A percentile compares a stretch with the other conserved stretches of the same genome.
phyloP scores from a whole-genome alignment of 1,140 invertebrate species.

The Drosophila elegans region DNA sequence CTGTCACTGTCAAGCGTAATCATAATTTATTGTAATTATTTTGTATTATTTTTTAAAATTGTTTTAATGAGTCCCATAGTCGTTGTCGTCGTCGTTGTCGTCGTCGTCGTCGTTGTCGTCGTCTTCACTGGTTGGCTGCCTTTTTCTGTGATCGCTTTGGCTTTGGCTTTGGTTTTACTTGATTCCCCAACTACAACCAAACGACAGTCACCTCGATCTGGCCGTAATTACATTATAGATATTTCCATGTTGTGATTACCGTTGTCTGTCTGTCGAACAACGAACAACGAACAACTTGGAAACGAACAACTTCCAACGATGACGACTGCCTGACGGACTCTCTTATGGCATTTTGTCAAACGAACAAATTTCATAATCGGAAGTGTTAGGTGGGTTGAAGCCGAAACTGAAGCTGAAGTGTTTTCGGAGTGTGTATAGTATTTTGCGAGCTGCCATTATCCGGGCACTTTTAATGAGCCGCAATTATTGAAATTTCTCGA shows the following conservation, averaged over 20 bases:
- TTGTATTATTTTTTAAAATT: conserved; percentile 84
- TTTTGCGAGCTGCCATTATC: conserved; percentile 50
- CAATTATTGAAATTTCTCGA: conserved; percentile 82
- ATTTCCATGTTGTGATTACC: conserved; percentile 58
- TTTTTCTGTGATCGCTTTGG: conserved; percentile 56
- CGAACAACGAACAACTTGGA: conserved; percentile 1
- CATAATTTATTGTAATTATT: conserved; percentile 84
- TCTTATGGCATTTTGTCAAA: conserved; percentile 67
- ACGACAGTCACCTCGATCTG: conserved; percentile 68
- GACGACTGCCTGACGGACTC: not conserved
- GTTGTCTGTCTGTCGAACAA: conserved; percentile 11
- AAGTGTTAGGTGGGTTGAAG: conserved; percentile 60
- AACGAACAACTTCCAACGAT: conserved; percentile 13
- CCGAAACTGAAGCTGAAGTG: not conserved
- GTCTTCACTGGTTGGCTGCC: conserved; percentile 17
- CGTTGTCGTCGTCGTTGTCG: conserved; percentile 30
- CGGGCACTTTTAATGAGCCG: conserved; percentile 70
- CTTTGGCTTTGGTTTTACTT: conserved; percentile 56
- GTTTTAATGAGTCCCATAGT: conserved; percentile 75
- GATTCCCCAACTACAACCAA: conserved; percentile 44
- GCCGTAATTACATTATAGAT: conserved; percentile 80
- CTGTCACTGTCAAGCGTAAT: conserved; percentile 82
- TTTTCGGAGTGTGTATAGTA: conserved; percentile 17
- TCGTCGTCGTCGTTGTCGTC: conserved; percentile 7
- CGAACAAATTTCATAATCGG: conserved; percentile 77